These are phyloP conservation scores for Pitangus sulphuratus DNA, from an alignment of 2,797 vertebrate genomes.

Conservation along the genomic window DNA sequence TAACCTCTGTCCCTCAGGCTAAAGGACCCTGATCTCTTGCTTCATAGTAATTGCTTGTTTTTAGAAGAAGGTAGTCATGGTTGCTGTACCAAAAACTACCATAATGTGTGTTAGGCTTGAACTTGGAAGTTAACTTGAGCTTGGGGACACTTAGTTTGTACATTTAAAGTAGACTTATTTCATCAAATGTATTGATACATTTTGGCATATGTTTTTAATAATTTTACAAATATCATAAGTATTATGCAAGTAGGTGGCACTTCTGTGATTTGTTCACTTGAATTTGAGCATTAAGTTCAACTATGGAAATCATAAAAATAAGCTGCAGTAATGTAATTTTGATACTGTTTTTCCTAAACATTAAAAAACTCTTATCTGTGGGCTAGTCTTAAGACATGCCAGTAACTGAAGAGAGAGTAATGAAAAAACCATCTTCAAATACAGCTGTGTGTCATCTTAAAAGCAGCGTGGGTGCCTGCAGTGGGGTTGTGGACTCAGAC, in stretches of 20 bases:
- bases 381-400: not conserved
- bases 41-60: not conserved
- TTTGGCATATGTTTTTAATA: not conserved
- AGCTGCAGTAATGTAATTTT: not conserved
- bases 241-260: conserved; percentile 36
- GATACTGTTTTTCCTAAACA: not conserved
- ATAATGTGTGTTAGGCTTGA: not conserved
- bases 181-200: not conserved
- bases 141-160: not conserved
- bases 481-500: not conserved
- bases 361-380: not conserved
- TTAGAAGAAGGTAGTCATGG: not conserved
- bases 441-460: not conserved
- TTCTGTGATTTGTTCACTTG: not conserved
- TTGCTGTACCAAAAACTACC: not conserved
- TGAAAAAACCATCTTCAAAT: not conserved
- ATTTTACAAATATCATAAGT: not conserved
- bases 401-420: not conserved
- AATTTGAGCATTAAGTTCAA: not conserved
- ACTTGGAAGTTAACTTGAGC: not conserved
- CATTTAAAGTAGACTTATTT: not conserved
- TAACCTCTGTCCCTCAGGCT: not conserved
- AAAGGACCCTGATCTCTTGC: not conserved
- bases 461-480: not conserved
- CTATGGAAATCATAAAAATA: not conserved